Conservation (phyloP, 1,140 invertebrate species). For the Atta cephalotes region DNA sequence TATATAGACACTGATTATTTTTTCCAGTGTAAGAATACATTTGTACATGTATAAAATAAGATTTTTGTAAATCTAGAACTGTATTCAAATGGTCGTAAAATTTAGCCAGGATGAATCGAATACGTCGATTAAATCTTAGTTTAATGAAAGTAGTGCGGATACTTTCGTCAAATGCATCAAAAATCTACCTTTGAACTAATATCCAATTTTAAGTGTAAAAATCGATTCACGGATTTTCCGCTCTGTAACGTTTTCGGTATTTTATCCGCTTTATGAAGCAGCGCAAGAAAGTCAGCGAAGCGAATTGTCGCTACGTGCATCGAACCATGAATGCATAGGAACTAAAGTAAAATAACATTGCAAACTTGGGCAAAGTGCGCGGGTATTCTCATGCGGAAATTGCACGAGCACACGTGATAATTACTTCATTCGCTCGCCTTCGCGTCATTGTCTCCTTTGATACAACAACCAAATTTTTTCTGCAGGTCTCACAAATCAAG, state of each 20-base stretch:
- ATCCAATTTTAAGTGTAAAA: slow-evolving; percentile 57
- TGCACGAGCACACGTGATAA: slow-evolving; percentile 2
- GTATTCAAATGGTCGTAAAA: background rate
- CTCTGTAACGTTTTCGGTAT: slow-evolving; percentile 59
- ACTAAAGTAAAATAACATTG: slow-evolving; percentile 52
- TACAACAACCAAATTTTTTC: background rate
- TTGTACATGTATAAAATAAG: background rate
- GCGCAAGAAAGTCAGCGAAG: slow-evolving; percentile 58
- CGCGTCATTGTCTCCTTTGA: background rate
- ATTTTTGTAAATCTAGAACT: background rate
- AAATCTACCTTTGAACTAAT: slow-evolving; percentile 46
- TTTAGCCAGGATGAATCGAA: background rate
- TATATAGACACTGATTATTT: too few species aligned
- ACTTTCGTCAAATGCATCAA: background rate
- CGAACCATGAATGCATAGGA: slow-evolving; percentile 62
- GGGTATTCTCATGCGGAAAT: background rate
- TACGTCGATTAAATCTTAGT: background rate
- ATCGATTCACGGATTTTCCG: slow-evolving; percentile 65
- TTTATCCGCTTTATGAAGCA: slow-evolving; percentile 67
- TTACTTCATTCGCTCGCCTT: background rate
- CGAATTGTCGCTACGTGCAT: slow-evolving; percentile 69
- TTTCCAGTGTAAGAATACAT: background rate
- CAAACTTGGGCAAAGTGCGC: slow-evolving; percentile 29
- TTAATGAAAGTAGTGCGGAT: background rate
- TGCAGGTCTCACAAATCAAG: background rate